Evolutionary conservation across 1,140 invertebrate species (phyloP).

Genomic region (Drosophila sechellia): DNA sequence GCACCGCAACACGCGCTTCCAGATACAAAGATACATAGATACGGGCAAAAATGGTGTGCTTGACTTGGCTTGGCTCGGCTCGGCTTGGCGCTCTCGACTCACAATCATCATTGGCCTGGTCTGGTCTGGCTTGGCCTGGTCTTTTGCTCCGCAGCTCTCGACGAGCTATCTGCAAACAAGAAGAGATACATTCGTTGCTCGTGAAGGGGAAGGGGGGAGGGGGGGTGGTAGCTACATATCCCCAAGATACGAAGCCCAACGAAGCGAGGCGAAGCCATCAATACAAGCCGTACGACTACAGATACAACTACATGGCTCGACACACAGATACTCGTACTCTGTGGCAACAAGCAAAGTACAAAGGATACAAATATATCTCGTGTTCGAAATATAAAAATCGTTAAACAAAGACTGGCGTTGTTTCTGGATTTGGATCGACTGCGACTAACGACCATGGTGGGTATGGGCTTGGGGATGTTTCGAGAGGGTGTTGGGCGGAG

Average conservation of each 20-base stretch:
- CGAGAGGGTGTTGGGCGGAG: neutral
- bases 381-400: constrained; percentile 83
- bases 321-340: constrained; percentile 40
- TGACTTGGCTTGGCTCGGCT: constrained; percentile 47
- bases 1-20: constrained; percentile 54
- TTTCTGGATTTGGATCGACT: constrained; percentile 76
- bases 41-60: constrained; percentile 41
- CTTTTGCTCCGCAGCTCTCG: constrained; percentile 36
- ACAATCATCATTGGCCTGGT: constrained; percentile 76
- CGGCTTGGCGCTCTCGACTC: constrained; percentile 50
- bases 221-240: neutral
- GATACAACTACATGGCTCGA: constrained; percentile 34
- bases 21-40: constrained; percentile 40
- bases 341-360: constrained; percentile 76
- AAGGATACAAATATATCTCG: constrained; percentile 83
- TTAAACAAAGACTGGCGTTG: constrained; percentile 82
- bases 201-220: constrained; percentile 6
- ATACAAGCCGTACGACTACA: constrained; percentile 51
- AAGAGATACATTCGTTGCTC: constrained; percentile 26
- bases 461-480: neutral
- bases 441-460: constrained; percentile 50
- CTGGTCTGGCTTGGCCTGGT: constrained; percentile 56
- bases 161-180: constrained; percentile 37
- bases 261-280: constrained; percentile 52
- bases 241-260: constrained; percentile 44